Evolutionary conservation across 2,888 invertebrate species (phyloP).

Genomic region (Chydorus sphaericus): DNA sequence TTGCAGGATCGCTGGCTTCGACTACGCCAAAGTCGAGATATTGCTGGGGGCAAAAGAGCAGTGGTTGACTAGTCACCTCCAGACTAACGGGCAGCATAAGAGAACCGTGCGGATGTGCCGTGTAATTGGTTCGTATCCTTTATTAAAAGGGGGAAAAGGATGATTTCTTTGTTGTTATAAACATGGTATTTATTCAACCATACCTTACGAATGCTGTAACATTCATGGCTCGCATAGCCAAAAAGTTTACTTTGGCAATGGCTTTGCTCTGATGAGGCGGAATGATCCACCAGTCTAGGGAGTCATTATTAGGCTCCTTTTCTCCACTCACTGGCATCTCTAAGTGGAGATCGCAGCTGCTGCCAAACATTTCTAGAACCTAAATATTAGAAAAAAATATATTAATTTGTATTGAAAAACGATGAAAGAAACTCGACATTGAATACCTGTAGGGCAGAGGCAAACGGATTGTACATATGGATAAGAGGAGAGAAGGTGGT

Average conservation of each 20-base stretch:
- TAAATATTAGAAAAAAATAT: slow-evolving; percentile 20
- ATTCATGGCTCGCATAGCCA: slow-evolving; percentile 59
- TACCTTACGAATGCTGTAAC: slow-evolving; percentile 69
- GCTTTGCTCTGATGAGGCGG: slow-evolving; percentile 75
- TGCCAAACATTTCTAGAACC: slow-evolving; percentile 42
- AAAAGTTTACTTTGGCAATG: slow-evolving; percentile 70
- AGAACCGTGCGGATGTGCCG: slow-evolving; percentile 36
- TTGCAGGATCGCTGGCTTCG: slow-evolving; percentile 49
- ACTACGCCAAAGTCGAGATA: slow-evolving; percentile 69
- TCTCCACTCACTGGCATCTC: slow-evolving; percentile 49
- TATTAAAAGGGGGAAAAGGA: slow-evolving; percentile 18
- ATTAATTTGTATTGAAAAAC: slow-evolving; percentile 2
- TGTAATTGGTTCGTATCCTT: slow-evolving; percentile 53
- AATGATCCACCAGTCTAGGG: slow-evolving; percentile 71
- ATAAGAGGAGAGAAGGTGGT: slow-evolving; percentile 77
- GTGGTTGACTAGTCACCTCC: slow-evolving; percentile 52
- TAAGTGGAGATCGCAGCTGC: slow-evolving; percentile 77
- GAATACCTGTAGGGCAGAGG: slow-evolving; percentile 53
- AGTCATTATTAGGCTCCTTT: slow-evolving; percentile 42
- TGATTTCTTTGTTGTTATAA: neutral
- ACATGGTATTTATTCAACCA: slow-evolving; percentile 12
- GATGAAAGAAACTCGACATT: slow-evolving; percentile 1
- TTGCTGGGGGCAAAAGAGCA: slow-evolving; percentile 61
- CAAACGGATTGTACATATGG: slow-evolving; percentile 87
- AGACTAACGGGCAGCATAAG: slow-evolving; percentile 72